These are phyloP conservation scores for Nemoura dubitans DNA, from an alignment of 2,888 invertebrate species.

Conservation along the genomic window DNA sequence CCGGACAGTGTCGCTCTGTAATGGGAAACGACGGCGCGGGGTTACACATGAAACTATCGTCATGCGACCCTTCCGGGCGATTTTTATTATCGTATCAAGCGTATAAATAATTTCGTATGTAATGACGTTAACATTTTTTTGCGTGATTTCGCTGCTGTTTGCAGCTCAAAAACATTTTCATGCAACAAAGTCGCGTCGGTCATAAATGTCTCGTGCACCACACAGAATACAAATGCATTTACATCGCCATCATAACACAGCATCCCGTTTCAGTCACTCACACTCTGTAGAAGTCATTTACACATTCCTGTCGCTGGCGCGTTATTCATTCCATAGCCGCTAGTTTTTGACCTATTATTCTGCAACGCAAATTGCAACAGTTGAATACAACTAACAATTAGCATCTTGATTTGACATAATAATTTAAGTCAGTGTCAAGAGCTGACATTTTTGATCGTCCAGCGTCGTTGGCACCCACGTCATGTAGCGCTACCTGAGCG, in stretches of 20 bases:
- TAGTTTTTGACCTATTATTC: background rate
- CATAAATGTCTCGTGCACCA: too few species aligned
- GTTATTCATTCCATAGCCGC: background rate
- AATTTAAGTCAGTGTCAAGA: constrained; percentile 1
- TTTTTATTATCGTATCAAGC: too few species aligned
- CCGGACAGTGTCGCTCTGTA: constrained; percentile 79
- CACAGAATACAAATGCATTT: background rate
- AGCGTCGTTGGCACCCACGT: background rate
- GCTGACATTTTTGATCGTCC: background rate
- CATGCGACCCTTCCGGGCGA: too few species aligned
- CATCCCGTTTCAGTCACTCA: background rate
- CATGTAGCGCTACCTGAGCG: background rate
- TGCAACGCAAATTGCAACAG: background rate
- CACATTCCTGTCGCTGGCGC: background rate
- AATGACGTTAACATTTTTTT: too few species aligned
- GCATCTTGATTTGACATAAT: background rate
- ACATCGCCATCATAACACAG: too few species aligned
- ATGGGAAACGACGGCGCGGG: background rate
- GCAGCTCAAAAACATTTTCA: background rate
- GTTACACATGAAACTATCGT: too few species aligned
- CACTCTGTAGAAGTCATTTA: background rate
- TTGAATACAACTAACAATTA: background rate
- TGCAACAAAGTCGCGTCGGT: background rate
- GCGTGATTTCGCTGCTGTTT: too few species aligned
- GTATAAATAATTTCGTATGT: too few species aligned